Evolutionary conservation across 2,113 vertebrate species (phyloP).

Genomic region (Stegastes partitus): DNA sequence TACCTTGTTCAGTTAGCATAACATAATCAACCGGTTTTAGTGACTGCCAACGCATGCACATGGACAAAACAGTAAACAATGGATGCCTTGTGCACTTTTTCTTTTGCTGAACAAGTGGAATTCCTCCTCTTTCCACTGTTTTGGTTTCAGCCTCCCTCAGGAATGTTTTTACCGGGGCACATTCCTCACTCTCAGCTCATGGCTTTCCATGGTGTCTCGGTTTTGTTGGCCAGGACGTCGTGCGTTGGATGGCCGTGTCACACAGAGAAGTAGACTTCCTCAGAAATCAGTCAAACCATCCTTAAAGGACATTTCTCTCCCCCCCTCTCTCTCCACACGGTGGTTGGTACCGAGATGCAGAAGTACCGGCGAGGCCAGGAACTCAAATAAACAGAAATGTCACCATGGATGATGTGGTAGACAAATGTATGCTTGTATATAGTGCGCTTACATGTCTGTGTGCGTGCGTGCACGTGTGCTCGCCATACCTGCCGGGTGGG

Average conservation of each 20-base stretch:
- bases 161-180: slow-evolving; percentile 77
- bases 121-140: slow-evolving; percentile 77
- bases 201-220: slow-evolving; percentile 63
- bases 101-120: slow-evolving; percentile 78
- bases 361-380: slow-evolving; percentile 10
- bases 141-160: slow-evolving; percentile 74
- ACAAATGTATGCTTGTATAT: slow-evolving; percentile 37
- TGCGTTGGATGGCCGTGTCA: slow-evolving; percentile 46
- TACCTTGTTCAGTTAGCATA: slow-evolving; percentile 76
- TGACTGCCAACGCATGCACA: slow-evolving; percentile 38
- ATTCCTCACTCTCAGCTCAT: slow-evolving; percentile 71
- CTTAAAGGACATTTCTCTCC: neutral
- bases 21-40: slow-evolving; percentile 73
- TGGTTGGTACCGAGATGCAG: slow-evolving; percentile 9
- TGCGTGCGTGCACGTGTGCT: slow-evolving; percentile 40
- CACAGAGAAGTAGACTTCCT: slow-evolving; percentile 40
- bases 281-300: slow-evolving; percentile 35
- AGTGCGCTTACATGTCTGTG: slow-evolving; percentile 14
- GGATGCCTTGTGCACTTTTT: slow-evolving; percentile 70
- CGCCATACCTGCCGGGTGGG: slow-evolving; percentile 75
- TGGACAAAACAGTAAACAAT: slow-evolving; percentile 76
- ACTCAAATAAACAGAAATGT: slow-evolving; percentile 49
- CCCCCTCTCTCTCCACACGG: neutral
- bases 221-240: slow-evolving; percentile 36
- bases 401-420: slow-evolving; percentile 44